Conservation (phyloP, 1,140 invertebrate species). For the Orchesella cincta region DNA sequence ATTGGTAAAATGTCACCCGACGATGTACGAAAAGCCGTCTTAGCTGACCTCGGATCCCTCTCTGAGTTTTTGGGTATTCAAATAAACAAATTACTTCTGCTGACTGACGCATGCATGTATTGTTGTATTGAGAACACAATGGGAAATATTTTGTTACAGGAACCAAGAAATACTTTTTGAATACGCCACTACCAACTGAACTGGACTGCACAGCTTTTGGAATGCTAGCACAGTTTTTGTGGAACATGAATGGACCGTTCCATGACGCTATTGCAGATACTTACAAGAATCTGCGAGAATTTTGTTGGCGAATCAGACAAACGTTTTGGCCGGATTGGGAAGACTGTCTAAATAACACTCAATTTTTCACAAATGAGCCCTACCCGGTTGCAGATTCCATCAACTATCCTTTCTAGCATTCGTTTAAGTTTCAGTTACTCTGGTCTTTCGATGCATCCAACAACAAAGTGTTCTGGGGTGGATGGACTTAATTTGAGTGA, state of each 20-base stretch:
- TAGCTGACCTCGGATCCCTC: conserved; percentile 33
- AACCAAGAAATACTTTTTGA: conserved; percentile 55
- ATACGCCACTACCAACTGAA: conserved; percentile 53
- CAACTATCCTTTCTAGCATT: not conserved
- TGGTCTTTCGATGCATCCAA: too few species aligned
- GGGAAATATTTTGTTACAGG: conserved; percentile 51
- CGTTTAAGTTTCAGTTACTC: too few species aligned
- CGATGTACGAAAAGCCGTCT: conserved; percentile 33
- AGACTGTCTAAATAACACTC: conserved; percentile 40
- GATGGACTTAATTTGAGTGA: too few species aligned
- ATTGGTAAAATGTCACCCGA: conserved; percentile 42
- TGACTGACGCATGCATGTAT: conserved; percentile 3
- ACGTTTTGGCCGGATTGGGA: conserved; percentile 52
- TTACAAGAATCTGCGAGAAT: conserved; percentile 51
- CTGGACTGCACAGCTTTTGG: conserved; percentile 59
- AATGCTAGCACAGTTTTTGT: conserved; percentile 56
- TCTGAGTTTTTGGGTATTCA: conserved; percentile 40
- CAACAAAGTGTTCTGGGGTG: too few species aligned
- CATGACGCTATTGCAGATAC: conserved; percentile 49
- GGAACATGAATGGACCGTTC: conserved; percentile 54
- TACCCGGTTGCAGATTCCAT: not conserved
- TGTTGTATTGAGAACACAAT: too few species aligned
- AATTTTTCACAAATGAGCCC: not conserved
- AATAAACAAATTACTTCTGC: not conserved
- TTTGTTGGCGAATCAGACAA: conserved; percentile 53